Evolutionary conservation across 1,140 invertebrate genomes (phyloP), one percentile per base, ranked within the genome.

Genomic region (Chironomus striatipennis): DNA sequence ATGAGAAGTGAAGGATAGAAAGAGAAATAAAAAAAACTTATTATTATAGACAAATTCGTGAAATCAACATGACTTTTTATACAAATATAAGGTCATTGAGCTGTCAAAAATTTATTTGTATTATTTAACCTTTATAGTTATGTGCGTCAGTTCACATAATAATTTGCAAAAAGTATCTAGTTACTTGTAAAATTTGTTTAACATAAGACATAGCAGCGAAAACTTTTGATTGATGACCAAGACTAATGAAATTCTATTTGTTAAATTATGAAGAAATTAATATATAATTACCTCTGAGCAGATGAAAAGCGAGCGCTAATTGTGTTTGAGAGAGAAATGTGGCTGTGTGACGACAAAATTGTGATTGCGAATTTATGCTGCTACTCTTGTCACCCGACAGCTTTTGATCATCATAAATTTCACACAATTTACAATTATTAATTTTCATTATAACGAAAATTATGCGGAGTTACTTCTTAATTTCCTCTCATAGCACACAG

Each of bases 381-480:
- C 47, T 57, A n/a, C 47, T 21, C 20, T 70, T 70, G 65, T 70
- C 65, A 21, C 65, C 18, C 6, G 65, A 70, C 65, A 70, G 20
- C 20, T 70, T 70, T 21, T 70, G 65, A 70, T 70, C 10, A 70
- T 70, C 65, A 20, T 70, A 70, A 70, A 70, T 70, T 70, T 70
- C 65, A 70, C 65, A 70, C 65, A 70, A 70, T 70, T 70, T 70
- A 17, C 65, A 70, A 70, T 70, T 70, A 18, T 70, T 70, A 70
- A 70, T 70, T 70, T 70, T 70, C 65, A 70, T 70, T 70, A 70
- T 70, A 18, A 70, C 65, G n/a, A 10, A 57, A 57, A 57, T 10
- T 12, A 57, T 12, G 1, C 9, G 9, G 9, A 2, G 47, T n/a
- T 57, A n/a, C 47, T 57, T 57, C 47, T 12, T 12, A 57, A 10